Percentiles rank a stretch among this genome's conserved stretches.
Conservation (phyloP, 2,113 vertebrate genomes). For the Syngnathoides biaculeatus region DNA sequence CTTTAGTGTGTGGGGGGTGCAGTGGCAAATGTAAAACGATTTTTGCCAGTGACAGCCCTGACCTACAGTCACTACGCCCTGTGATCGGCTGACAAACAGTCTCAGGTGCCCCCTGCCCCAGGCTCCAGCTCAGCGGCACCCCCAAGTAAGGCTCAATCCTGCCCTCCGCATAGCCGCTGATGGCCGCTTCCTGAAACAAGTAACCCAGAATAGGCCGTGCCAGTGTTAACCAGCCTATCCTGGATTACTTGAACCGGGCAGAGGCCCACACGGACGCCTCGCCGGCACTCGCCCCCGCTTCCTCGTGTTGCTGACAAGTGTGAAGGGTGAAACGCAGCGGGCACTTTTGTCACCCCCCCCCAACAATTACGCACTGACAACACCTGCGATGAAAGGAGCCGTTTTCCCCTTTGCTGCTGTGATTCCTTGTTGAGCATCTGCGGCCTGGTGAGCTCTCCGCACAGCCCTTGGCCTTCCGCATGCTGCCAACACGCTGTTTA, state of each 20-base stretch:
- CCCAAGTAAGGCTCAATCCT: neutral
- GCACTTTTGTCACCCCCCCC: too few species aligned
- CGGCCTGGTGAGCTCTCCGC: slow-evolving; percentile 59
- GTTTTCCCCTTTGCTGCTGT: slow-evolving; percentile 2
- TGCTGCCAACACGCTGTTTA: slow-evolving; percentile 60
- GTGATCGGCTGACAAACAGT: too few species aligned
- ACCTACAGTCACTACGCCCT: too few species aligned
- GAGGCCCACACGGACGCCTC: slow-evolving; percentile 47
- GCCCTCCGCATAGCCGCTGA: slow-evolving; percentile 28
- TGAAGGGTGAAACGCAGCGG: too few species aligned
- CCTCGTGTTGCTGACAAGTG: too few species aligned
- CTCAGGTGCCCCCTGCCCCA: too few species aligned
- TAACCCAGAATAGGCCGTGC: slow-evolving; percentile 94
- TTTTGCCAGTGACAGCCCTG: too few species aligned
- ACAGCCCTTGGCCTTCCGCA: slow-evolving; percentile 14
- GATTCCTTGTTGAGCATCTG: slow-evolving; percentile 19
- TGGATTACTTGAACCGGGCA: slow-evolving; percentile 98
- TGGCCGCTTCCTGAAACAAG: slow-evolving; percentile 83
- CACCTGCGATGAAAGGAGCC: too few species aligned
- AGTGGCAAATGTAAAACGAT: too few species aligned
- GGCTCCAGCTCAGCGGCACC: too few species aligned
- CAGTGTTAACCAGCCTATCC: slow-evolving; percentile 91
- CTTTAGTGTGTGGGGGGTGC: too few species aligned
- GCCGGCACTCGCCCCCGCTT: neutral
- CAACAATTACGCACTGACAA: too few species aligned